Percentiles rank a stretch among this genome's conserved stretches.
phyloP scores from a whole-genome alignment of 1,140 invertebrate species.

The Triops cancriformis region DNA sequence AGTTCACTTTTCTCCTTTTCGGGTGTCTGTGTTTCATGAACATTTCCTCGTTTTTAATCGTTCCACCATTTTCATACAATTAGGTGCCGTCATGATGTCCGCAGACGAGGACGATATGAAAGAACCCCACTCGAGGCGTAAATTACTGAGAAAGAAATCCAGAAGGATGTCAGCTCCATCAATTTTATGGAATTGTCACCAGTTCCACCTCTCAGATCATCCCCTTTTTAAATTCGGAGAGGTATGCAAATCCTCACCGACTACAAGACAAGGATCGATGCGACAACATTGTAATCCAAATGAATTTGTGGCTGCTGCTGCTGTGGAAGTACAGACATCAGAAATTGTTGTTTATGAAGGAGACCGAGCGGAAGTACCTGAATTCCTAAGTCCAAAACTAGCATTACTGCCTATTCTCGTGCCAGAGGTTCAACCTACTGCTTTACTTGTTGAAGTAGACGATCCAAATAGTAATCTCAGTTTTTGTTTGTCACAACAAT shows the following conservation, averaged over 20 bases:
- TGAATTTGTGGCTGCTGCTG: neutral
- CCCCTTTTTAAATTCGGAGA: neutral
- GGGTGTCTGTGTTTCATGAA: neutral
- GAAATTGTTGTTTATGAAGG: neutral
- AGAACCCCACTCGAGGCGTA: neutral
- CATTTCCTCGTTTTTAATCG: neutral
- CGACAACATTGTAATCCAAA: neutral
- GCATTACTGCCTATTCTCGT: neutral
- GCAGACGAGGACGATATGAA: neutral
- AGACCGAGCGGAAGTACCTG: neutral
- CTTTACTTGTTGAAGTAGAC: neutral
- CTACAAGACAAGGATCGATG: neutral
- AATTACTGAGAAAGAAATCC: neutral
- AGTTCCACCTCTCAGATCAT: neutral
- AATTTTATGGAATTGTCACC: constrained; percentile 2
- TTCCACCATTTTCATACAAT: neutral
- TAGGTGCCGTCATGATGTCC: neutral
- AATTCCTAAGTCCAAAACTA: neutral
- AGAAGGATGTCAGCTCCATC: neutral
- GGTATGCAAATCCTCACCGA: neutral
- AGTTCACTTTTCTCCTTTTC: neutral
- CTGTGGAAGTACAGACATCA: neutral
- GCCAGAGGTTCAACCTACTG: neutral
- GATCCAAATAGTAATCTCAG: neutral
- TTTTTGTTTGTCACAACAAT: neutral